Evolutionary conservation across 2,113 vertebrate species (phyloP).

Genomic region (Cynoglossus semilaevis): DNA sequence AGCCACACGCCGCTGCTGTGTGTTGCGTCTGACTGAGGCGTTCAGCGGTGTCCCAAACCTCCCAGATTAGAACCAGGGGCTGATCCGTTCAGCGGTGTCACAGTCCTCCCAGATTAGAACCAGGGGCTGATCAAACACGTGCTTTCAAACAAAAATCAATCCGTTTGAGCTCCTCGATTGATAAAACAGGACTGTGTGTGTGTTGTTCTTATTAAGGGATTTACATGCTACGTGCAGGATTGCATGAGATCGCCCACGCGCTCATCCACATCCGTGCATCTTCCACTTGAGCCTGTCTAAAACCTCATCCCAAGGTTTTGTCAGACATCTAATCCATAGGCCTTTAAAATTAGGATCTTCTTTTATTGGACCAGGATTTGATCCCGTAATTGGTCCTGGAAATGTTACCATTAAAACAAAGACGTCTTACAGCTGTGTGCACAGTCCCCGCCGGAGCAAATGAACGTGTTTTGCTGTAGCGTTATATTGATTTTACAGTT

Average conservation of each 20-base stretch:
- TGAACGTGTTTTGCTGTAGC: too few relatives aligned
- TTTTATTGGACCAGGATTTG: too few relatives aligned
- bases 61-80: slow-evolving; percentile 21
- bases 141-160: slow-evolving; percentile 54
- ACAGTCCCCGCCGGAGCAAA: too few relatives aligned
- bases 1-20: neutral
- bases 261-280: neutral
- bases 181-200: slow-evolving; percentile 34
- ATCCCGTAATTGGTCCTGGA: too few relatives aligned
- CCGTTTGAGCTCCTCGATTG: slow-evolving; percentile 49
- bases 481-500: too few relatives aligned
- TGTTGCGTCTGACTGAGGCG: slow-evolving; percentile 3
- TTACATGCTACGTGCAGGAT: slow-evolving; percentile 14
- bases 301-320: too few relatives aligned
- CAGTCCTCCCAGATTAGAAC: slow-evolving; percentile 28
- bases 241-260: neutral
- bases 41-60: neutral
- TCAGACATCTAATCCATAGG: too few relatives aligned
- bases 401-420: too few relatives aligned
- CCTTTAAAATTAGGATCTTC: too few relatives aligned
- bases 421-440: too few relatives aligned
- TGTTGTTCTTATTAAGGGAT: slow-evolving; percentile 39
- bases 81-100: slow-evolving; percentile 12
- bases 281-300: neutral
- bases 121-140: slow-evolving; percentile 28